Evolutionary conservation across 2,797 vertebrate species (phyloP).

Genomic region (Rhinoraja longicauda): DNA sequence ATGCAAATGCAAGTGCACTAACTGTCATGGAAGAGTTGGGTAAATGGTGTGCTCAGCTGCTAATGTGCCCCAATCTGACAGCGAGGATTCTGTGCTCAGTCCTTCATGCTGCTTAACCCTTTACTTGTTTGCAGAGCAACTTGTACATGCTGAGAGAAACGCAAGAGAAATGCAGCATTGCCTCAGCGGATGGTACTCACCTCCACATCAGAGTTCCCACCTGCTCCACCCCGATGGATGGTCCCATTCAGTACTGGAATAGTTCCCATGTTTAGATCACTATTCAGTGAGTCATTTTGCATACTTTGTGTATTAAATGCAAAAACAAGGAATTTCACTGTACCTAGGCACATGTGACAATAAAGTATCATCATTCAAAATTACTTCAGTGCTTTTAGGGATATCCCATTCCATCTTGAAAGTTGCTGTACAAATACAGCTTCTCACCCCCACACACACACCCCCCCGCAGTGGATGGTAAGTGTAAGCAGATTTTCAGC

Average conservation of each 20-base stretch:
- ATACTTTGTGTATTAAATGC: too few species aligned
- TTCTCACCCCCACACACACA: not conserved
- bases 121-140: not conserved
- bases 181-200: not conserved
- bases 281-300: too few species aligned
- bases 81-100: not conserved
- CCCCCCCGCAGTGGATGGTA: too few species aligned
- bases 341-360: too few species aligned
- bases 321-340: too few species aligned
- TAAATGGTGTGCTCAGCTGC: conserved; percentile 15
- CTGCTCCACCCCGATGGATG: not conserved
- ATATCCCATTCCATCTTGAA: not conserved
- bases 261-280: too few species aligned
- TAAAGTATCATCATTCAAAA: not conserved
- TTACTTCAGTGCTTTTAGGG: not conserved
- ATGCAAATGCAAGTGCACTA: conserved; percentile 72
- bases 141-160: too few species aligned
- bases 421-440: not conserved
- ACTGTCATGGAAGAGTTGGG: not conserved
- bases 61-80: conserved; percentile 17
- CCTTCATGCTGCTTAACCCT: not conserved
- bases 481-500: too few species aligned
- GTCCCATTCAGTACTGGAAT: not conserved
- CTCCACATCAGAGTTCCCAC: too few species aligned
- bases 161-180: not conserved